A percentile compares a stretch with the other conserved stretches of the same genome.
These are phyloP conservation scores for Notodonta ziczac DNA, from an alignment of 2,888 invertebrate genomes.

Conservation along the genomic window DNA sequence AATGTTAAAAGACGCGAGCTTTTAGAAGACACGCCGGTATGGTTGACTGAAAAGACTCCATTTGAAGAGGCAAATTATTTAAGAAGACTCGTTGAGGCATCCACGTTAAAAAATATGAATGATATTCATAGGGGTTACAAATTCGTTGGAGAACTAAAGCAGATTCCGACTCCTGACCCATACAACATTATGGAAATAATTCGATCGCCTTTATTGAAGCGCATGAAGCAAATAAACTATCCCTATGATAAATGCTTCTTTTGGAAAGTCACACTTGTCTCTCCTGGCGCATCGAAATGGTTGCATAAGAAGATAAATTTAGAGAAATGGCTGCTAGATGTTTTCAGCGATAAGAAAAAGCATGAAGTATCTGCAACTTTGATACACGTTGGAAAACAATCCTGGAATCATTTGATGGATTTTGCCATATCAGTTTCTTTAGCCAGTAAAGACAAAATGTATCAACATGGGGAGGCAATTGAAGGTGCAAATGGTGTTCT, in stretches of 20 bases:
- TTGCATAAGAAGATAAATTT: slow-evolving; percentile 71
- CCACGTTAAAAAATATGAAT: slow-evolving; percentile 69
- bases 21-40: slow-evolving; percentile 75
- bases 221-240: slow-evolving; percentile 77
- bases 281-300: slow-evolving; percentile 79
- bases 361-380: slow-evolving; percentile 63
- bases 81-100: slow-evolving; percentile 58
- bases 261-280: slow-evolving; percentile 87
- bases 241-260: slow-evolving; percentile 71
- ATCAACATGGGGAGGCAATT: slow-evolving; percentile 58
- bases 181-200: slow-evolving; percentile 77
- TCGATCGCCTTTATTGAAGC: slow-evolving; percentile 72
- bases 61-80: slow-evolving; percentile 63
- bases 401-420: slow-evolving; percentile 78
- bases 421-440: slow-evolving; percentile 76
- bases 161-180: slow-evolving; percentile 57
- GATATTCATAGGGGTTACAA: slow-evolving; percentile 70
- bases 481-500: slow-evolving; percentile 74
- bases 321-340: slow-evolving; percentile 74
- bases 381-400: slow-evolving; percentile 69
- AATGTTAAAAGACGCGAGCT: slow-evolving; percentile 67
- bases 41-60: slow-evolving; percentile 68
- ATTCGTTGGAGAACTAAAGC: slow-evolving; percentile 66
- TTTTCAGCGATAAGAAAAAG: slow-evolving; percentile 70
- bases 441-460: slow-evolving; percentile 46